These are phyloP conservation scores for Botia almorhae DNA, from an alignment of 2,797 vertebrate genomes.

Conservation along the genomic window DNA sequence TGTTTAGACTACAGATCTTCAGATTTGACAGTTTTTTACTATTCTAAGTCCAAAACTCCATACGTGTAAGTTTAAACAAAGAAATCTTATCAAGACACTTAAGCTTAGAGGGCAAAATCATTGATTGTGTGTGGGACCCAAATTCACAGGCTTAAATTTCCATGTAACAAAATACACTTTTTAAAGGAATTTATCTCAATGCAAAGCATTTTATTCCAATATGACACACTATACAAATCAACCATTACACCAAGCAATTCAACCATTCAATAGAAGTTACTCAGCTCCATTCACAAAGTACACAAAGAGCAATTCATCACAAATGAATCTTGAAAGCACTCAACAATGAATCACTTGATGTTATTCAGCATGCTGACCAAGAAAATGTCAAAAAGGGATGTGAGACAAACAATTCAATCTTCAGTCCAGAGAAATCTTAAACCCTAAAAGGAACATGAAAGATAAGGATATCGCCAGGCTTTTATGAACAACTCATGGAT, in stretches of 20 bases:
- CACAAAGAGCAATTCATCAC: conserved; percentile 17
- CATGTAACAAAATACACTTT: not conserved
- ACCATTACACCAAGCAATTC: conserved; percentile 9
- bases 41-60: too few species aligned
- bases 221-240: conserved; percentile 15
- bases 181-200: not conserved
- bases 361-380: not conserved
- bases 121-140: not conserved
- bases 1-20: too few species aligned
- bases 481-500: not conserved
- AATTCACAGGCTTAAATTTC: not conserved
- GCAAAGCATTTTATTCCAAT: not conserved
- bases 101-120: too few species aligned
- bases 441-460: not conserved
- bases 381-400: not conserved
- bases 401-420: not conserved
- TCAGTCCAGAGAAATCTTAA: not conserved
- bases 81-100: too few species aligned
- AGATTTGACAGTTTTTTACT: too few species aligned
- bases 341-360: conserved; percentile 8
- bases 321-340: conserved; percentile 6
- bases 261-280: not conserved
- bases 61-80: too few species aligned
- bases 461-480: not conserved
- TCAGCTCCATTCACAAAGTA: not conserved